A percentile compares a stretch with the other conserved stretches of the same genome.
Evolutionary conservation across 2,888 invertebrate genomes (phyloP).

Genomic region (Dasypolia templi): DNA sequence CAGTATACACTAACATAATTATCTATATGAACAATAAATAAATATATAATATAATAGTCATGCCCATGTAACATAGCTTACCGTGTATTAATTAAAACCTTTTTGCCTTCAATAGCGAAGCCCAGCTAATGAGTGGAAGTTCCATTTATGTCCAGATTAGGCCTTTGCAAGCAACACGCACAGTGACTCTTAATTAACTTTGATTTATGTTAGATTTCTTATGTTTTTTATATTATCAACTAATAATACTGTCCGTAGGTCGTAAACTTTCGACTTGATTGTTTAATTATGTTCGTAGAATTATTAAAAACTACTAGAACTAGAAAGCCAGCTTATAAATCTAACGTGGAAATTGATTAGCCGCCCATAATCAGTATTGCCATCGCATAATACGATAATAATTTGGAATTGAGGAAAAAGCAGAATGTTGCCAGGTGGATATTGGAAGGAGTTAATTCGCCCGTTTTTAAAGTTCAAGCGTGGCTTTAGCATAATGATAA

Average conservation of each 20-base stretch:
- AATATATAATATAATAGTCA: slow-evolving; percentile 60
- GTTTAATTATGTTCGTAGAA: slow-evolving; percentile 52
- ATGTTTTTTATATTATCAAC: slow-evolving; percentile 51
- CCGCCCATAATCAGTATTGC: slow-evolving; percentile 47
- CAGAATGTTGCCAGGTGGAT: slow-evolving; percentile 19
- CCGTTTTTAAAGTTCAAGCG: slow-evolving; percentile 55
- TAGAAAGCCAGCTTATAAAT: slow-evolving; percentile 56
- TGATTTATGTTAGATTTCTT: slow-evolving; percentile 63
- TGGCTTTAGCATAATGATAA: slow-evolving; percentile 32
- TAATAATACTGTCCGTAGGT: slow-evolving; percentile 53
- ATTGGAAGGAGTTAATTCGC: slow-evolving; percentile 33
- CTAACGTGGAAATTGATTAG: slow-evolving; percentile 54
- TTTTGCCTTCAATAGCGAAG: slow-evolving; percentile 63
- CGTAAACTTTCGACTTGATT: slow-evolving; percentile 61
- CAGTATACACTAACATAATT: slow-evolving; percentile 53
- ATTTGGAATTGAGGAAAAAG: slow-evolving; percentile 50
- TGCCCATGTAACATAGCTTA: slow-evolving; percentile 55
- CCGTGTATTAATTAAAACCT: slow-evolving; percentile 62
- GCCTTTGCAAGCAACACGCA: slow-evolving; percentile 68
- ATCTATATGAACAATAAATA: slow-evolving; percentile 46
- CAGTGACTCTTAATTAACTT: slow-evolving; percentile 58
- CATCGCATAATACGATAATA: slow-evolving; percentile 48
- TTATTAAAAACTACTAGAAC: slow-evolving; percentile 47
- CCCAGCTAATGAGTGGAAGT: slow-evolving; percentile 67
- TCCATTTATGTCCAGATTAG: slow-evolving; percentile 70